A percentile compares a stretch with the other conserved stretches of the same genome.
These are phyloP conservation scores for Chiloscyllium punctatum DNA, from an alignment of 2,797 vertebrate genomes.

Conservation along the genomic window DNA sequence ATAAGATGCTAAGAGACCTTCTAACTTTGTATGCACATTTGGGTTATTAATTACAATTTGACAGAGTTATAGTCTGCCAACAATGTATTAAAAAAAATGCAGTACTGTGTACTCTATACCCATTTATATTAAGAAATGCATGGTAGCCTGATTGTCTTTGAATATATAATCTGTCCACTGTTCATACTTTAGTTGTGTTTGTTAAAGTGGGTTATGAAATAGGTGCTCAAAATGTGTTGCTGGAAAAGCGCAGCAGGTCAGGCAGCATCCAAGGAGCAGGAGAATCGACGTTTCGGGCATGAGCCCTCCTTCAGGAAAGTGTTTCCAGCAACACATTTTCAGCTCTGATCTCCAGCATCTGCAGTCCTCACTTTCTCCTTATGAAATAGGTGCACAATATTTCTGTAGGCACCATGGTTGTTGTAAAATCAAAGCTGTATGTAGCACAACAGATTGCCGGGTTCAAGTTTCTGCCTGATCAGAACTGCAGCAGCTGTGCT, in stretches of 20 bases:
- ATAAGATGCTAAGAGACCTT: too few relatives aligned
- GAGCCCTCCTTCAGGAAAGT: too few relatives aligned
- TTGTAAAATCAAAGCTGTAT: not conserved
- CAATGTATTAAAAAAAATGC: not conserved
- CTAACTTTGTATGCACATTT: not conserved
- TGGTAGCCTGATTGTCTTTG: not conserved
- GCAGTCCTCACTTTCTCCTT: too few relatives aligned
- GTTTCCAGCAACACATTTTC: too few relatives aligned
- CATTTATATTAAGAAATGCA: not conserved
- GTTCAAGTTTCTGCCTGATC: not conserved
- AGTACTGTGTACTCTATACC: not conserved
- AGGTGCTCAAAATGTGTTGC: too few relatives aligned
- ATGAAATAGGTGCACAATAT: not conserved
- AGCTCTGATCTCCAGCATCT: too few relatives aligned
- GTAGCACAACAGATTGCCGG: not conserved
- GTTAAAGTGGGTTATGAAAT: not conserved
- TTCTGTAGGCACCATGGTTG: not conserved
- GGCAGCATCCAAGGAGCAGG: too few relatives aligned
- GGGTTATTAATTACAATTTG: not conserved
- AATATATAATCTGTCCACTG: not conserved
- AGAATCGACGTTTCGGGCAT: too few relatives aligned
- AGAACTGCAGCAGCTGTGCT: not conserved
- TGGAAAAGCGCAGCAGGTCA: too few relatives aligned
- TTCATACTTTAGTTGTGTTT: not conserved
- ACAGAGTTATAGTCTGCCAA: not conserved